Conservation (phyloP, 1,140 invertebrate species). For the Hypsibius dujardini region DNA sequence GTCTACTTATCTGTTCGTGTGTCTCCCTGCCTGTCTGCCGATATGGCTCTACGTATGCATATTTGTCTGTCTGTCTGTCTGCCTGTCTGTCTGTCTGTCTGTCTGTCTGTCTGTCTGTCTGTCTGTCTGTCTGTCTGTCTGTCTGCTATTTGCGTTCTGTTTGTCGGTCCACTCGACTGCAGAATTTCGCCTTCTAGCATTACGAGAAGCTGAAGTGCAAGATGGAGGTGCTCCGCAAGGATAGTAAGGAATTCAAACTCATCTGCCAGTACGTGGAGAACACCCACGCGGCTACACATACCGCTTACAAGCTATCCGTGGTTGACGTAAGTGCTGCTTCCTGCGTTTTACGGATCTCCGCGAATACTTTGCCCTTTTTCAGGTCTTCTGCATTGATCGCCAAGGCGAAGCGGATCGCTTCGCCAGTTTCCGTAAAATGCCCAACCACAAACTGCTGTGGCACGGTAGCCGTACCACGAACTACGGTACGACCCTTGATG, state of each 20-base stretch:
- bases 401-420: slow-evolving; percentile 53
- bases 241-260: slow-evolving; percentile 52
- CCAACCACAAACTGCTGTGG: slow-evolving; percentile 44
- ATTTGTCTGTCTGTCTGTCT: too few species aligned
- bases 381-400: slow-evolving; percentile 50
- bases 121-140: too few species aligned
- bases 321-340: slow-evolving; percentile 35
- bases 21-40: too few species aligned
- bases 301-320: slow-evolving; percentile 52
- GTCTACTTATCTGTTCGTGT: too few species aligned
- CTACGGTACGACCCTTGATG: not conserved
- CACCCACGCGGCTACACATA: slow-evolving; percentile 70
- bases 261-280: slow-evolving; percentile 60
- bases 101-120: too few species aligned
- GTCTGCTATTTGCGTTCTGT: too few species aligned
- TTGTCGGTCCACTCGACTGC: too few species aligned
- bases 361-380: not conserved
- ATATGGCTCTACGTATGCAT: too few species aligned
- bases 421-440: slow-evolving; percentile 39
- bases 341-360: not conserved
- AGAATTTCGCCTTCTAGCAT: slow-evolving; percentile 37
- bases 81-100: too few species aligned
- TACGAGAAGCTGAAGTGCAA: slow-evolving; percentile 74
- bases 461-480: slow-evolving; percentile 13
- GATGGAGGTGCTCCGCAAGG: slow-evolving; percentile 52